A percentile compares a stretch with the other conserved stretches of the same genome.
These are phyloP conservation scores for Hippocampus zosterae DNA, from an alignment of 2,113 vertebrate genomes.

Conservation along the genomic window DNA sequence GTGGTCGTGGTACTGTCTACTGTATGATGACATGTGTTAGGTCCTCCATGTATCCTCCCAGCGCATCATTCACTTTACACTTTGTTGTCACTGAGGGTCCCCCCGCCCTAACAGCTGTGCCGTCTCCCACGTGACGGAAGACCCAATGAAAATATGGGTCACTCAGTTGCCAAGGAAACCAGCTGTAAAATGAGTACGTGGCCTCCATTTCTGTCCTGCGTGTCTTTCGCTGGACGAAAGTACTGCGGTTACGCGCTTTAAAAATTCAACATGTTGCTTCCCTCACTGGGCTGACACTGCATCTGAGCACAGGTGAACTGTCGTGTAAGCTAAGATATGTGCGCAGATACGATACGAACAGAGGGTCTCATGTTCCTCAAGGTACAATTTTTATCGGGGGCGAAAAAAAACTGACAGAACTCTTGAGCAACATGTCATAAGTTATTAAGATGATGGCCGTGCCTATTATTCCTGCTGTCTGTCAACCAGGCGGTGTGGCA, in stretches of 20 bases:
- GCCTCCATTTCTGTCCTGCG: constrained; percentile 23
- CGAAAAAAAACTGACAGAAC: constrained; percentile 10
- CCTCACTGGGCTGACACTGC: constrained; percentile 25
- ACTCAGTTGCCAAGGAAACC: constrained; percentile 48
- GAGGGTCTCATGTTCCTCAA: constrained; percentile 15
- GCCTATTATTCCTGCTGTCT: constrained; percentile 24
- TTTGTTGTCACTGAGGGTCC: constrained; percentile 6
- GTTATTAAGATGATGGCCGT: constrained; percentile 34
- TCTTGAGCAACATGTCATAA: constrained; percentile 39
- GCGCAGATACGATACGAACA: constrained; percentile 19
- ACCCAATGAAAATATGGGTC: constrained; percentile 51
- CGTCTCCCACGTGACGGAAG: constrained; percentile 28
- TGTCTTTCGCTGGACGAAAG: constrained; percentile 26
- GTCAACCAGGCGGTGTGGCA: constrained; percentile 1
- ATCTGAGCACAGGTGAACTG: constrained; percentile 18
- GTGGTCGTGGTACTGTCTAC: background rate
- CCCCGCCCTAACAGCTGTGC: constrained; percentile 30
- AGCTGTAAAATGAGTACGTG: constrained; percentile 19
- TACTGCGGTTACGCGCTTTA: constrained; percentile 38
- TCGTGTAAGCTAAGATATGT: background rate
- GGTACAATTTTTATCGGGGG: constrained; percentile 8
- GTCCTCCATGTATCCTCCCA: background rate
- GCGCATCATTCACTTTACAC: constrained; percentile 3
- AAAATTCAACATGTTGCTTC: constrained; percentile 46
- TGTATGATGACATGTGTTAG: background rate